Percentiles rank a stretch among this genome's conserved stretches.
These are phyloP conservation scores for Spongia lamella DNA, from an alignment of 37 sponge, comb jelly and placozoan species.

Conservation along the genomic window DNA sequence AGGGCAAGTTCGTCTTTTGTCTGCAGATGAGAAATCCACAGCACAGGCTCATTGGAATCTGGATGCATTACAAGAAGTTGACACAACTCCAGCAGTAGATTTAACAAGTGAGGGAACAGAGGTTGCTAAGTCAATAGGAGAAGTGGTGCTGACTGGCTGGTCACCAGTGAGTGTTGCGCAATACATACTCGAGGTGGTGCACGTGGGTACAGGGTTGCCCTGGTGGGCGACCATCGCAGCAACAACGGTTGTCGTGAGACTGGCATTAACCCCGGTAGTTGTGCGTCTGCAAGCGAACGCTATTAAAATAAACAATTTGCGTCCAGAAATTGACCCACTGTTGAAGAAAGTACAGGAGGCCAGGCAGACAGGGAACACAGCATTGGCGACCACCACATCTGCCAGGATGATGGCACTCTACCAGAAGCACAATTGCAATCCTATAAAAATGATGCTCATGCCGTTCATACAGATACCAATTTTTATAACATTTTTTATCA, in stretches of 20 bases:
- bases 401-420: constrained; percentile 44
- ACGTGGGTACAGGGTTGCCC: constrained; percentile 56
- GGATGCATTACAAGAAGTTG: constrained; percentile 13
- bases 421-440: constrained; percentile 55
- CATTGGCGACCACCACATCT: constrained; percentile 20
- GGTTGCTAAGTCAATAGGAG: too few species aligned
- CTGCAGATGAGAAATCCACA: constrained; percentile 43
- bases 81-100: too few species aligned
- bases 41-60: constrained; percentile 30
- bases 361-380: constrained; percentile 35
- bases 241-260: constrained; percentile 45
- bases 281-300: constrained; percentile 47
- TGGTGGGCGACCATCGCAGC: constrained; percentile 87
- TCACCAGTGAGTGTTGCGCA: constrained; percentile 81
- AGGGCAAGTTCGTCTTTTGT: too few species aligned
- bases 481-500: constrained; percentile 76
- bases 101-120: too few species aligned
- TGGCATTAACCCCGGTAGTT: constrained; percentile 52
- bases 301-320: constrained; percentile 59
- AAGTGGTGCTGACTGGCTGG: constrained; percentile 75
- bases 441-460: constrained; percentile 67
- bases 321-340: constrained; percentile 45
- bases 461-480: constrained; percentile 69
- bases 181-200: constrained; percentile 58
- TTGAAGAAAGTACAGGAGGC: constrained; percentile 38